Percentiles rank a stretch among this genome's conserved stretches.
Evolutionary conservation across 2,888 invertebrate genomes (phyloP).

Genomic region (Loripinus fragilis): DNA sequence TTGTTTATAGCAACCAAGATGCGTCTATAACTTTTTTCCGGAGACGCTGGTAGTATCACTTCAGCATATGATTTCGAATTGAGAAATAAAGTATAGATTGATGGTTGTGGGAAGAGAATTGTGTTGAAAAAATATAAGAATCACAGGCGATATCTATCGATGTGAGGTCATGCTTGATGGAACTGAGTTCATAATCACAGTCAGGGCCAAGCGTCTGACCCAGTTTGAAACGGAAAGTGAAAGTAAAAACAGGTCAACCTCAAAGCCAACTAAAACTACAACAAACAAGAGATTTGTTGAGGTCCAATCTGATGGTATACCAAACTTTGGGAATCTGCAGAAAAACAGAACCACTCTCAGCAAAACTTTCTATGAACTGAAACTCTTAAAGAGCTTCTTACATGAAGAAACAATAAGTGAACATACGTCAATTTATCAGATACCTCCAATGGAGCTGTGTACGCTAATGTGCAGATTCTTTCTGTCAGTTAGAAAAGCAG

Average conservation of each 20-base stretch:
- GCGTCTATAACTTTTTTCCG: not conserved
- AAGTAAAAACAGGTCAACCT: not conserved
- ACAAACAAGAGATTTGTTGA: not conserved
- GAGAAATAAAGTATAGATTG: not conserved
- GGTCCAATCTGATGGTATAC: not conserved
- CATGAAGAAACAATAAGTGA: slow-evolving; percentile 1
- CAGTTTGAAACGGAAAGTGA: not conserved
- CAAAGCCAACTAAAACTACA: not conserved
- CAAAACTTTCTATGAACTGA: not conserved
- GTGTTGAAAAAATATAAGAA: not conserved
- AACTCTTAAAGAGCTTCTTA: not conserved
- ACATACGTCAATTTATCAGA: not conserved
- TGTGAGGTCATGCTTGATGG: not conserved
- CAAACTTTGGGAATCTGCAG: slow-evolving; percentile 3
- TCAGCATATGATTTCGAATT: not conserved
- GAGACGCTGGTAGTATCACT: no score
- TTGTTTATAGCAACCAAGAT: not conserved
- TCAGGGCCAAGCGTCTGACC: not conserved
- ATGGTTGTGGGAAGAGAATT: not conserved
- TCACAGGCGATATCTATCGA: not conserved
- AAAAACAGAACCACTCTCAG: not conserved
- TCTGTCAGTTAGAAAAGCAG: slow-evolving; percentile 4
- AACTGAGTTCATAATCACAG: not conserved
- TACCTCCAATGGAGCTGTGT: not conserved
- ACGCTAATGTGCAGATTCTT: not conserved